Percentiles rank a stretch among this genome's conserved stretches.
Evolutionary conservation across 2,113 vertebrate species (phyloP).

Genomic region (Leptosomus discolor): DNA sequence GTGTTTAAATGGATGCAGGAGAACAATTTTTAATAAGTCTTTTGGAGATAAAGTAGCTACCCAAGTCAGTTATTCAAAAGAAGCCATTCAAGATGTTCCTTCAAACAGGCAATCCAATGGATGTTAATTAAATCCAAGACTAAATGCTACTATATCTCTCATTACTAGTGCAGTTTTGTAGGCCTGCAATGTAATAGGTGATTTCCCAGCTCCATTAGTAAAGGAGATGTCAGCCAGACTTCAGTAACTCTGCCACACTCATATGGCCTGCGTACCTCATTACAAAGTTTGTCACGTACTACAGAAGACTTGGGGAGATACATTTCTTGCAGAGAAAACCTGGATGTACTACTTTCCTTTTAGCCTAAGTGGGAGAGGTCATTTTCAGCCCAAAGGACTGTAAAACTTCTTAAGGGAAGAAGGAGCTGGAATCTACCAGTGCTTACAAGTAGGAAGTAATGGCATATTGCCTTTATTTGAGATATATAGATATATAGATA

Average conservation of each 20-base stretch:
- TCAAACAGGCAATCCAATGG: background rate
- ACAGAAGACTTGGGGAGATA: background rate
- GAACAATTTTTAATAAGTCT: background rate
- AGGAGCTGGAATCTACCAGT: background rate
- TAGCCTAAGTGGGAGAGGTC: background rate
- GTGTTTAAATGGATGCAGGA: background rate
- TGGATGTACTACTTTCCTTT: background rate
- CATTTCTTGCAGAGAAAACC: background rate
- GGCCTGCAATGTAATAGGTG: background rate
- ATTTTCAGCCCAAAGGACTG: background rate
- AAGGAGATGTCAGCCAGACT: background rate
- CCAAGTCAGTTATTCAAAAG: background rate
- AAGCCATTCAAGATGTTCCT: background rate
- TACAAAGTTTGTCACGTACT: background rate
- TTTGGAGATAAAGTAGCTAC: background rate
- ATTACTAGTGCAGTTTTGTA: background rate
- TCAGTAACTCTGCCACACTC: background rate
- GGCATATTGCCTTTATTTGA: background rate
- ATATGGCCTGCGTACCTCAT: background rate
- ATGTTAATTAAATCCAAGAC: background rate
- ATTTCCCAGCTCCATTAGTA: background rate
- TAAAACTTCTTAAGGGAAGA: background rate
- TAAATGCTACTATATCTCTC: background rate
- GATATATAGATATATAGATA: too few species aligned
- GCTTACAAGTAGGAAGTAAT: background rate